Evolutionary conservation across 2,888 invertebrate genomes (phyloP).

Genomic region (Amphimallon solstitiale): DNA sequence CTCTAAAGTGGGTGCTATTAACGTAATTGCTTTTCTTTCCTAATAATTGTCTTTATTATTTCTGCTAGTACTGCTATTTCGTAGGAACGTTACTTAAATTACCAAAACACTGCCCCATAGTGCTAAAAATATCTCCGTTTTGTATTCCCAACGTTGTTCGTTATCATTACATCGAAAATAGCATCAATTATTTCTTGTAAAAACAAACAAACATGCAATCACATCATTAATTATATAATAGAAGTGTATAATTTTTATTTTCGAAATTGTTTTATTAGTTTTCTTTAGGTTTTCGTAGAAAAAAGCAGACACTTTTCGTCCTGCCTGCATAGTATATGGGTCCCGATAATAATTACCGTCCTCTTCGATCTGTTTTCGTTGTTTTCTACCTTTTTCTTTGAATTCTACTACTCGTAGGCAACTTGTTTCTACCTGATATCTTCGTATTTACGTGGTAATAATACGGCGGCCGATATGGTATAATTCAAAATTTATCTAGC

Average conservation of each 20-base stretch:
- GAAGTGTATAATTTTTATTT: conserved; percentile 22
- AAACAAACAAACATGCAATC: conserved; percentile 29
- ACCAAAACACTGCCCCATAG: too few species aligned
- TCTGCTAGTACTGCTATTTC: too few species aligned
- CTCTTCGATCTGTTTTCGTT: conserved; percentile 15
- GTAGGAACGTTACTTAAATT: too few species aligned
- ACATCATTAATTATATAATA: conserved; percentile 16
- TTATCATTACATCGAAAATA: background rate
- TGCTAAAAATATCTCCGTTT: background rate
- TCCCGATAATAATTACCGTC: conserved; percentile 21
- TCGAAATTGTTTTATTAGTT: conserved; percentile 24
- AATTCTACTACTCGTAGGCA: background rate
- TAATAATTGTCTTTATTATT: too few species aligned
- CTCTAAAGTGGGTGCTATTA: too few species aligned
- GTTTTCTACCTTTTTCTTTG: conserved; percentile 1
- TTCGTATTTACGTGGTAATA: conserved; percentile 31
- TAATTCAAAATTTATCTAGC: conserved; percentile 50
- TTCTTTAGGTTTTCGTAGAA: background rate
- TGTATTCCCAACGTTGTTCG: background rate
- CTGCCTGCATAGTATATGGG: too few species aligned
- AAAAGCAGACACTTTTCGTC: background rate
- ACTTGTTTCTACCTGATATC: conserved; percentile 32
- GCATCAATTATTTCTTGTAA: background rate
- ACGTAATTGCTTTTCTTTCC: too few species aligned
- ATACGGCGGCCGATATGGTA: conserved; percentile 40